Conservation (phyloP, 2,113 vertebrate species). For the Gobiocypris rarus region DNA sequence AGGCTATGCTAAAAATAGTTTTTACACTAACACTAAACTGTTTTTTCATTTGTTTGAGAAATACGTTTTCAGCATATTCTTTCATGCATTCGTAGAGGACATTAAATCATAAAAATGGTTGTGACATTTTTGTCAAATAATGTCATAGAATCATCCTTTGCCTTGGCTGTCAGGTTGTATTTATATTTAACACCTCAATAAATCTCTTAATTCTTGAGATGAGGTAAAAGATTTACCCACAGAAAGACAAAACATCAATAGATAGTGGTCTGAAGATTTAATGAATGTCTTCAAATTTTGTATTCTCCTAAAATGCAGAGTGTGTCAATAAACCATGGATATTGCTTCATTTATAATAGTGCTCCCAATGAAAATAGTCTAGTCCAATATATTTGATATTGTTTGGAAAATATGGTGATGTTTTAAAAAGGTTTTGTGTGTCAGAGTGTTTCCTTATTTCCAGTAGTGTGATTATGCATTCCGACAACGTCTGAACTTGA, state of each 20-base stretch:
- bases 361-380: not conserved
- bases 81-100: not conserved
- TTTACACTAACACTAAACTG: no score
- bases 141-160: not conserved
- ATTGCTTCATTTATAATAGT: constrained; percentile 2
- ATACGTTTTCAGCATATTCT: not conserved
- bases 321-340: not conserved
- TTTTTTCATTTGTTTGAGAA: not conserved
- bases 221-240: not conserved
- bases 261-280: not conserved
- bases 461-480: constrained; percentile 26
- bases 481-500: constrained; percentile 1
- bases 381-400: not conserved
- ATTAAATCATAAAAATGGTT: not conserved
- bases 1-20: no score
- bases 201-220: constrained; percentile 5
- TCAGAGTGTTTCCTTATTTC: not conserved
- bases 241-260: not conserved
- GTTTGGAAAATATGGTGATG: not conserved
- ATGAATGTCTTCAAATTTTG: not conserved
- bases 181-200: not conserved
- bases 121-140: not conserved
- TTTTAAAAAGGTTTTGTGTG: constrained; percentile 8
- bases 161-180: not conserved
- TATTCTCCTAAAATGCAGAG: not conserved